A percentile compares a stretch with the other conserved stretches of the same genome.
phyloP scores from a whole-genome alignment of 2,113 vertebrate species.

The Xerus inauris region DNA sequence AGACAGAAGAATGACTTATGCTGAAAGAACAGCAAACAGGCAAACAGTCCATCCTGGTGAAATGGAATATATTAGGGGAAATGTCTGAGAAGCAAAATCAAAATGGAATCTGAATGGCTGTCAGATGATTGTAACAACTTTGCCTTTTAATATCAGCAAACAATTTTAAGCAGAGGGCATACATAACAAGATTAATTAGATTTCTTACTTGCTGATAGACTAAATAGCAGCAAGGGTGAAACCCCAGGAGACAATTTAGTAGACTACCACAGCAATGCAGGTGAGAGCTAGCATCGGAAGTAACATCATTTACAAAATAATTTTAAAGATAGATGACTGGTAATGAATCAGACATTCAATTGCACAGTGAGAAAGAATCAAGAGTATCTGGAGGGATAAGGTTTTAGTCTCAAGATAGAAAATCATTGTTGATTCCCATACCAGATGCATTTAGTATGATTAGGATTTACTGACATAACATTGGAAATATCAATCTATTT shows the following conservation, averaged over 20 bases:
- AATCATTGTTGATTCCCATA: not conserved
- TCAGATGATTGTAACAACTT: not conserved
- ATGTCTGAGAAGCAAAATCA: not conserved
- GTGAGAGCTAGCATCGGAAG: not conserved
- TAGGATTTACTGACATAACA: not conserved
- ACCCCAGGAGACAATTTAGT: not conserved
- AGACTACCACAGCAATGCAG: not conserved
- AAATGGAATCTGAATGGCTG: not conserved
- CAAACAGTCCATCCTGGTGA: not conserved
- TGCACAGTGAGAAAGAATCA: not conserved
- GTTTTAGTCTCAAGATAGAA: not conserved
- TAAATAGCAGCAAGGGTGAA: not conserved
- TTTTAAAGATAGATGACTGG: not conserved
- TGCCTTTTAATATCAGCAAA: not conserved
- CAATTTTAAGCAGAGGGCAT: not conserved
- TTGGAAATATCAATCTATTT: not conserved
- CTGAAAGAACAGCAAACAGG: not conserved
- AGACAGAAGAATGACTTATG: fast-evolving
- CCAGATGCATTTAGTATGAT: not conserved
- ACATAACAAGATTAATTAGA: not conserved
- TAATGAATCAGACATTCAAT: not conserved
- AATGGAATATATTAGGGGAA: not conserved
- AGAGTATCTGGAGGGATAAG: not conserved
- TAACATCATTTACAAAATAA: not conserved
- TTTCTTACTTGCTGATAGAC: not conserved